A percentile compares a stretch with the other conserved stretches of the same genome.
These are phyloP conservation scores for Alsophila aescularia DNA, from an alignment of 2,888 invertebrate genomes.

Conservation along the genomic window DNA sequence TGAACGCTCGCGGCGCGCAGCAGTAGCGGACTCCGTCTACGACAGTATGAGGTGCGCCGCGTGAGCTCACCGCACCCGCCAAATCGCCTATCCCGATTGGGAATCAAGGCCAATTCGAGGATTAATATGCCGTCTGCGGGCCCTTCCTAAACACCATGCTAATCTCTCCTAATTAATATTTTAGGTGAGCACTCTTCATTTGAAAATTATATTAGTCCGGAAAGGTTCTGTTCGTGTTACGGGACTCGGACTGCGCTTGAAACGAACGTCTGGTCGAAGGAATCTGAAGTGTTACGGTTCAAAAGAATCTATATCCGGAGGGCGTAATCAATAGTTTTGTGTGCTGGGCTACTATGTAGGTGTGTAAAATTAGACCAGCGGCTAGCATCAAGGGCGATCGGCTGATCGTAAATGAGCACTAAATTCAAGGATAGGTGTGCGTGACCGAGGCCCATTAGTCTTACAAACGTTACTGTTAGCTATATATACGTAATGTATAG, in stretches of 20 bases:
- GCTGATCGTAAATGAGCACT: constrained; percentile 36
- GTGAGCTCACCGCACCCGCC: constrained; percentile 72
- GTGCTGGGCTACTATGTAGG: constrained; percentile 29
- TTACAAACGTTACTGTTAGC: constrained; percentile 46
- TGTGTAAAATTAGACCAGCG: constrained; percentile 46
- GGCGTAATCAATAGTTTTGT: constrained; percentile 60
- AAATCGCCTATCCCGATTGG: constrained; percentile 74
- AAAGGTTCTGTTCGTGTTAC: constrained; percentile 2
- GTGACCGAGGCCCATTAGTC: constrained; percentile 52
- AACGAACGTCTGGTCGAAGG: constrained; percentile 11
- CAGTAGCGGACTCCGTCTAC: constrained; percentile 44
- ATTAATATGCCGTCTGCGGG: constrained; percentile 72
- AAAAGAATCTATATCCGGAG: constrained; percentile 52
- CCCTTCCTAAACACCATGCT: constrained; percentile 72
- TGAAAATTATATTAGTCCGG: constrained; percentile 51
- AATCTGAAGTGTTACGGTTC: constrained; percentile 45
- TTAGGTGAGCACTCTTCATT: constrained; percentile 47
- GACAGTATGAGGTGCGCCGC: constrained; percentile 55
- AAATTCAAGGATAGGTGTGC: constrained; percentile 55
- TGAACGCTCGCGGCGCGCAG: constrained; percentile 52
- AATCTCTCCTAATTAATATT: constrained; percentile 74
- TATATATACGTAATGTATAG: neutral
- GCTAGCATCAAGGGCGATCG: constrained; percentile 50
- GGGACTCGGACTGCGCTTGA: constrained; percentile 6
- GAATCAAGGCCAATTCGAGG: constrained; percentile 78